Base-by-base conservation (phyloP, 2,113 vertebrate genomes). In the Myotis davidii region DNA sequence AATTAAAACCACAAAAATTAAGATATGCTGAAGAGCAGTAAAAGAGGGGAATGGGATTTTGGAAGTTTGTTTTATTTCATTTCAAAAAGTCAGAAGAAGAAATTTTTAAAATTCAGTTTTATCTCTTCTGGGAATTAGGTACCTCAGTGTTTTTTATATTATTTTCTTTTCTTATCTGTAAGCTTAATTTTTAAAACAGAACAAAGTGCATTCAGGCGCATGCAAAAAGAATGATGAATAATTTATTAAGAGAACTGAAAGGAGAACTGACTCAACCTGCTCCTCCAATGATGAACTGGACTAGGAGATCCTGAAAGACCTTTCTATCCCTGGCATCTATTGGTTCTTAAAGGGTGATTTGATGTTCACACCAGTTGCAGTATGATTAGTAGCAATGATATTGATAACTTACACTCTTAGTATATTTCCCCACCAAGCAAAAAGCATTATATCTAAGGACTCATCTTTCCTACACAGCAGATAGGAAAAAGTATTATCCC, bases 1-100 rank as follows among this genome's bases (percentile, higher is more conserved):
- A 79, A 96, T 56, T 77, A 32, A 96, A 96, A 78, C 27, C n/a
- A 85, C 32, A 32, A 64, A 94, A 90, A 89, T 82, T 34, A 86
- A 78, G 61, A 61, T 25, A 85, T 45, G 52, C 4, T 65, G 18
- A 61, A 37, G 39, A 54, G 52, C 5, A 89, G 42, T 56, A 76
- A 93, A 84, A 72, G 17, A 90, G 65, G 39, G 14, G 3, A 85
- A 69, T 67, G 59, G 17, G 12, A 92, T 70, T 90, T 94, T 72
- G 48, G 42, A 90, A 84, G n/a, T 34, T 81, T 70, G n/a, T 39
- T 79, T 85, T 65, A 77, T 67, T 52, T 90, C 13, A 83, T 59
- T 91, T 50, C 18, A 78, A 85, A 78, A 85, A 54, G 42, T 42
- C 72, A 65, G 54, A 86, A 76, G 23, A 27, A 89, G 95, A 88